Evolutionary conservation across 2,888 invertebrate species (phyloP), one percentile per base, ranked within the genome.

Genomic region (Andrena dorsata): DNA sequence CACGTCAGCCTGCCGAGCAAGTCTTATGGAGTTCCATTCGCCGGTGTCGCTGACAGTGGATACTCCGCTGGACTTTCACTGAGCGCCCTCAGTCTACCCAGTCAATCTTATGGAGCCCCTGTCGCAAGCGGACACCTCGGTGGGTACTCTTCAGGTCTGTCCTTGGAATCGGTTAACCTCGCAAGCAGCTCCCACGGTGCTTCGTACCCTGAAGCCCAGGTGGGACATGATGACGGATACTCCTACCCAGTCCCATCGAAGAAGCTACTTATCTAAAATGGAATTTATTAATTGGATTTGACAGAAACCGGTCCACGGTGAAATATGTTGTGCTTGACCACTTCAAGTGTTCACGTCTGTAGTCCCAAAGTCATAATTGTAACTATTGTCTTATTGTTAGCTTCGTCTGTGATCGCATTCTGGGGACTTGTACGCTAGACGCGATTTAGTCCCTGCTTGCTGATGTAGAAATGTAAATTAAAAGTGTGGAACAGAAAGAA

Each of bases 211-310:
- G 71, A 51, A 5, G 20, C 71, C 8, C 58, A 63, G 1, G 5
- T 58, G 2, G 63, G 32, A 16, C 71, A 65, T 0, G 61, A 26
- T 51, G 80, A 83, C 0, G 89, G 89, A 66, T 89, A 89, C 53
- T 85, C 87, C 16, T 89, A 89, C 26, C 89, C 90, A 0, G 64
- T 72, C 0, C 89, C 89, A 13, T 30, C 80, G 32, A 89, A 85
- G 56, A 80, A 85, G 30, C 71, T 89, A 30, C 0, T 85, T 16
- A 8, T 56, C 10, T 69, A 74, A 84, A 13, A 28, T 28, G 0
- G 5, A n/a, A 23, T 66, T 20, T n/a, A 10, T 0, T 16, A 6
- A 49, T n/a, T 16, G 32, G 10, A 61, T 20, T 32, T 20, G 20
- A 28, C 5, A 32, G 10, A 32, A 10, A 4, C 32, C 3, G 61